Conservation (phyloP, 2,797 vertebrate genomes). For the Channallabes apus region DNA sequence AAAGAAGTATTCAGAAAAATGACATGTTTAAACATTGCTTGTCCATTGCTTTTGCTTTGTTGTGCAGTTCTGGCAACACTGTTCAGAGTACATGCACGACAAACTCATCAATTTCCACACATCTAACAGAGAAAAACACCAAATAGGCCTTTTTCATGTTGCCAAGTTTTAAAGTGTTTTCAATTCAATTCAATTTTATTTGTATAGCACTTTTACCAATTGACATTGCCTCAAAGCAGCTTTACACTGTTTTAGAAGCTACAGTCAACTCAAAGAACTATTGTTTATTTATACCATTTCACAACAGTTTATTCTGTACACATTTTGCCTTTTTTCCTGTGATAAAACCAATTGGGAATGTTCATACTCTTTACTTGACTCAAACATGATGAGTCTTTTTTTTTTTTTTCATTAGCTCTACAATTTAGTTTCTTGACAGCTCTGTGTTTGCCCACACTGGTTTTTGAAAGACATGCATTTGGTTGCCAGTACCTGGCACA, state of each 20-base stretch:
- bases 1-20: background rate
- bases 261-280: constrained; percentile 21
- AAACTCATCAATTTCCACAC: constrained; percentile 8
- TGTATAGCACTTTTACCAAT: too few species aligned
- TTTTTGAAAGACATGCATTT: background rate
- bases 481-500: background rate
- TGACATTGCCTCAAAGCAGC: too few species aligned
- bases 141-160: background rate
- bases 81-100: background rate
- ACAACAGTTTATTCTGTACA: constrained; percentile 55
- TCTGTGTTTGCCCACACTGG: background rate
- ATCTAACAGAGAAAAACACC: background rate
- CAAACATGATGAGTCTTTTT: background rate
- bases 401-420: too few species aligned
- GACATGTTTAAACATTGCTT: background rate
- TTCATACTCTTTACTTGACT: background rate
- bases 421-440: background rate
- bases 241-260: too few species aligned
- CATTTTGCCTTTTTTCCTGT: background rate
- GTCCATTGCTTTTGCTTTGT: background rate
- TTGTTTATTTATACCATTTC: constrained; percentile 51
- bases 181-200: too few species aligned
- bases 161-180: background rate
- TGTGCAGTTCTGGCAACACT: background rate
- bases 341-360: background rate